Conservation (phyloP, 2,888 invertebrate genomes). For the Watsonalla cultraria region DNA sequence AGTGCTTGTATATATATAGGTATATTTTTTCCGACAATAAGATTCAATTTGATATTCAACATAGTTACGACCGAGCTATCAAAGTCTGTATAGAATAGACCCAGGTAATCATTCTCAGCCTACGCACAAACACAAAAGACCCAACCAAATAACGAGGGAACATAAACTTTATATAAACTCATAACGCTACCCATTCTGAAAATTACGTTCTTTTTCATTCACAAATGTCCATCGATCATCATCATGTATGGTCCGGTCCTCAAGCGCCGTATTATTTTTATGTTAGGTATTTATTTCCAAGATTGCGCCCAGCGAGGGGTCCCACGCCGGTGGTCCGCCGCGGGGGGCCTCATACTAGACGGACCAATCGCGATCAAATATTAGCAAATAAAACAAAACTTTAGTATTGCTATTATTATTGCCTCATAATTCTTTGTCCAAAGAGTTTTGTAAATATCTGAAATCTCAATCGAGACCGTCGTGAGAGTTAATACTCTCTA, state of each 20-base stretch:
- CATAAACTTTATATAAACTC: background rate
- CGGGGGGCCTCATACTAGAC: conserved; percentile 23
- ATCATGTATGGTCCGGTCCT: background rate
- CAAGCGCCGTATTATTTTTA: background rate
- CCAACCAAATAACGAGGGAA: background rate
- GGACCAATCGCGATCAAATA: conserved; percentile 18
- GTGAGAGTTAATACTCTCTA: too few species aligned
- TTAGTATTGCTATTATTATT: background rate
- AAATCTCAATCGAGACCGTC: background rate
- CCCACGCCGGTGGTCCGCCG: conserved; percentile 39
- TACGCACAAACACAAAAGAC: background rate
- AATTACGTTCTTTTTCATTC: background rate
- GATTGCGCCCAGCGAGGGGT: conserved; percentile 27
- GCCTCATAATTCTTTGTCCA: background rate
- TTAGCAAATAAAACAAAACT: conserved; percentile 21
- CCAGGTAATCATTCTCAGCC: background rate
- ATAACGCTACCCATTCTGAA: background rate
- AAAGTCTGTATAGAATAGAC: background rate
- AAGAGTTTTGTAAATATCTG: background rate
- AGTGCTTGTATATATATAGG: too few species aligned
- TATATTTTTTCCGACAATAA: too few species aligned
- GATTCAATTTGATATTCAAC: too few species aligned
- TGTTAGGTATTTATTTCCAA: conserved; percentile 6
- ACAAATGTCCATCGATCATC: background rate
- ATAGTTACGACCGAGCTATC: too few species aligned